Percentiles rank a stretch among this genome's conserved stretches.
These are phyloP conservation scores for Sinocyclocheilus anshuiensis DNA, from an alignment of 2,113 vertebrate species.

Conservation along the genomic window DNA sequence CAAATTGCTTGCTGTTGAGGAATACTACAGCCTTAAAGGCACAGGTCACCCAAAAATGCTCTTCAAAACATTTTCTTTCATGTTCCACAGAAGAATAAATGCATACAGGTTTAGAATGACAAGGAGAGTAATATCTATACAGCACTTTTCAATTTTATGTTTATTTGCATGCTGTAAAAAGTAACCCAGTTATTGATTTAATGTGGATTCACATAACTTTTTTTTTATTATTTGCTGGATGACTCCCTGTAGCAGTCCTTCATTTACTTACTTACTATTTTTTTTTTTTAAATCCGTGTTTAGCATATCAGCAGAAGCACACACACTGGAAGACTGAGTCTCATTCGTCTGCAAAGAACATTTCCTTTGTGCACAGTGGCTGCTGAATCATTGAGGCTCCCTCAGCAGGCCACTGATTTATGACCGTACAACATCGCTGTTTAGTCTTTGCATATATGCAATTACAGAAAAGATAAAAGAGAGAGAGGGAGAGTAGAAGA, in stretches of 20 bases:
- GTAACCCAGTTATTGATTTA: neutral
- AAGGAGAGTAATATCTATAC: neutral
- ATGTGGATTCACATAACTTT: neutral
- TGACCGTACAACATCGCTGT: conserved; percentile 51
- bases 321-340: neutral
- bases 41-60: neutral
- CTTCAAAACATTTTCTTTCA: neutral
- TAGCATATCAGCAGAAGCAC: neutral
- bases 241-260: neutral
- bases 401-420: conserved; percentile 66
- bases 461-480: conserved; percentile 65
- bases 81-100: neutral
- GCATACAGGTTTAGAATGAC: neutral
- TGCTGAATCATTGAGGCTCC: conserved; percentile 48
- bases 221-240: neutral
- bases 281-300: neutral
- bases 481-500: conserved; percentile 43
- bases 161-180: neutral
- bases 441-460: conserved; percentile 60
- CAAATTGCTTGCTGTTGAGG: neutral
- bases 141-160: neutral
- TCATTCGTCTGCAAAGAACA: conserved; percentile 1
- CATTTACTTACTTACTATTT: neutral
- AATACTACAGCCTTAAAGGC: neutral
- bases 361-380: neutral